phyloP scores from a whole-genome alignment of 2,797 vertebrate genomes.

The Hippoglossus hippoglossus region DNA sequence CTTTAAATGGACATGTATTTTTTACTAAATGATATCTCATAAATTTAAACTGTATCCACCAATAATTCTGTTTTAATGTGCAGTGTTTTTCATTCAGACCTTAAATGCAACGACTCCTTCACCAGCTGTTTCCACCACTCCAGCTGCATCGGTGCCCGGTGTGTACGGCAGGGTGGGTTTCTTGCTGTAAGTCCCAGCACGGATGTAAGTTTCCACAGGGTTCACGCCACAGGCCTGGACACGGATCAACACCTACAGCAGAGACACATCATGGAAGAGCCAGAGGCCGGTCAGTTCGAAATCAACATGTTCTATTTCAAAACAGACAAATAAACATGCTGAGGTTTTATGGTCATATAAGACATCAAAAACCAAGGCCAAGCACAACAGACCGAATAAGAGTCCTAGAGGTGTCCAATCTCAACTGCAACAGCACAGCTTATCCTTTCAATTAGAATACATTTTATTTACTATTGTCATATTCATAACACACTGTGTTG shows the following conservation, averaged over 20 bases:
- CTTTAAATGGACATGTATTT: no score
- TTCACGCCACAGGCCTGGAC: constrained; percentile 93
- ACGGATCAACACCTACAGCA: constrained; percentile 89
- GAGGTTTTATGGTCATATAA: not conserved
- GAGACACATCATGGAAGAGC: not conserved
- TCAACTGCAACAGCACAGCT: no score
- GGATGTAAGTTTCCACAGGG: constrained; percentile 94
- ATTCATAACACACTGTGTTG: no score
- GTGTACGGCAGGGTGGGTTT: constrained; percentile 90
- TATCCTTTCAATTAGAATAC: no score
- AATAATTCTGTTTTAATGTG: not conserved
- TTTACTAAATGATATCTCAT: no score
- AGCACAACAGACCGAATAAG: no score
- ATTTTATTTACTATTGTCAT: no score
- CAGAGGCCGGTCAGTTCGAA: no score
- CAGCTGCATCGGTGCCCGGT: constrained; percentile 90
- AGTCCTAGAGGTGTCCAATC: no score
- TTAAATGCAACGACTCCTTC: constrained; percentile 83
- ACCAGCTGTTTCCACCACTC: constrained; percentile 88
- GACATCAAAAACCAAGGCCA: no score
- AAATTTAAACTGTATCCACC: not conserved
- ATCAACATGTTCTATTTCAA: not conserved
- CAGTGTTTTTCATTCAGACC: constrained; percentile 73
- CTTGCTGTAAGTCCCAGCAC: constrained; percentile 82
- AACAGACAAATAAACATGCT: not conserved